phyloP scores from a whole-genome alignment of 2,888 invertebrate genomes.

The Gymnoscelis rufifasciata region DNA sequence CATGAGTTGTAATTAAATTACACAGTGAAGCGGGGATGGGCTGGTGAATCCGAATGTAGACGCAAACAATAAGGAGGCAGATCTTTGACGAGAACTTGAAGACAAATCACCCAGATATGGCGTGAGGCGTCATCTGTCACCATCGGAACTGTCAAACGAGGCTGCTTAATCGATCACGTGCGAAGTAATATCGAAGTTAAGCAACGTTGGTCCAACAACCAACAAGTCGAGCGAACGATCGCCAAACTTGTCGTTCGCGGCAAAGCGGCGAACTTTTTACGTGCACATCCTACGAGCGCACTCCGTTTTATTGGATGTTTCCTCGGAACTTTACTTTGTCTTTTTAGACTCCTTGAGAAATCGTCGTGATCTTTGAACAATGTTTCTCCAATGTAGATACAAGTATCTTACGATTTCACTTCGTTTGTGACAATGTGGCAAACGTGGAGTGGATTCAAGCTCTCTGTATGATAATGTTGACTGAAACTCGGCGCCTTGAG shows the following conservation, averaged over 20 bases:
- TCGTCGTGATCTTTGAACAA: slow-evolving; percentile 54
- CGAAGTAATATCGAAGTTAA: slow-evolving; percentile 75
- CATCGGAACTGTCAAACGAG: slow-evolving; percentile 73
- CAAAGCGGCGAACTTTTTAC: slow-evolving; percentile 53
- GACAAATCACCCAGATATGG: slow-evolving; percentile 74
- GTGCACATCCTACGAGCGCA: slow-evolving; percentile 49
- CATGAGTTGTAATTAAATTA: not conserved
- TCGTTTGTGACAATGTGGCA: slow-evolving; percentile 2
- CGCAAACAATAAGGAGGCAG: slow-evolving; percentile 35
- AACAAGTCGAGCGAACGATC: slow-evolving; percentile 46
- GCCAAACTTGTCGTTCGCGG: slow-evolving; percentile 33
- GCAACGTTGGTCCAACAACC: slow-evolving; percentile 55
- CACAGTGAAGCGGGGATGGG: not conserved
- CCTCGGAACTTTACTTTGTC: slow-evolving; percentile 56
- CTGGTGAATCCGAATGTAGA: not conserved
- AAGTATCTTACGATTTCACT: slow-evolving; percentile 21
- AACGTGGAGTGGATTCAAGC: slow-evolving; percentile 11
- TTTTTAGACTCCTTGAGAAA: slow-evolving; percentile 45
- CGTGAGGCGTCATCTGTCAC: slow-evolving; percentile 72
- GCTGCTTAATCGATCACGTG: slow-evolving; percentile 73
- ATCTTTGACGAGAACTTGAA: slow-evolving; percentile 51
- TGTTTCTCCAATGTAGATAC: slow-evolving; percentile 32
- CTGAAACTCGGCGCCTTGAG: slow-evolving; percentile 4
- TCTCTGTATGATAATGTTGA: slow-evolving; percentile 7
- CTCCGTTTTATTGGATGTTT: slow-evolving; percentile 70